Conservation (phyloP, 1,140 invertebrate genomes). For the Leptonema lineaticorne region DNA sequence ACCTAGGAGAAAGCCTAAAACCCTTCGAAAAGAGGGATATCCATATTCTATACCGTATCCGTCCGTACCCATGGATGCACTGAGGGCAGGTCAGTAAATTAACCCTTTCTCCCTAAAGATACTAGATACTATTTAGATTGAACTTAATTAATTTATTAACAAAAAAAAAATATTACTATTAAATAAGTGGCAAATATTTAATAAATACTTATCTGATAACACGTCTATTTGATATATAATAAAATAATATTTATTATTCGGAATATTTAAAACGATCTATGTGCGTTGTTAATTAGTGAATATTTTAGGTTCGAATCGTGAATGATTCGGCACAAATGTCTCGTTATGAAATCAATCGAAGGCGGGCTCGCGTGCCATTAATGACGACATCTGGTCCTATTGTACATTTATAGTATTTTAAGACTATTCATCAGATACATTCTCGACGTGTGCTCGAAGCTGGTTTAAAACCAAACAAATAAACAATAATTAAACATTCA, state of each 20-base stretch:
- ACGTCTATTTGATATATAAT: too few relatives aligned
- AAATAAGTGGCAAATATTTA: too few relatives aligned
- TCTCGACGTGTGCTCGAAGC: too few relatives aligned
- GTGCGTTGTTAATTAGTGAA: neutral
- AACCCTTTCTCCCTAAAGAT: too few relatives aligned
- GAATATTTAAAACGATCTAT: neutral
- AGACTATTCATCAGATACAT: too few relatives aligned
- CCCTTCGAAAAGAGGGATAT: constrained; percentile 90
- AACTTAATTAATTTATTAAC: too few relatives aligned
- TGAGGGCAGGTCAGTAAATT: constrained; percentile 74
- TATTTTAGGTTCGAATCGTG: neutral
- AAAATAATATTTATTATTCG: neutral
- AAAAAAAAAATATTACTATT: too few relatives aligned
- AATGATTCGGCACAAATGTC: constrained; percentile 37
- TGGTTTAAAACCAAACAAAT: too few relatives aligned
- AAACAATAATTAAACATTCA: too few relatives aligned
- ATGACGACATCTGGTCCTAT: neutral
- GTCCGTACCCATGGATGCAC: constrained; percentile 86
- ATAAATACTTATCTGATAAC: too few relatives aligned
- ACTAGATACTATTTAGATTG: too few relatives aligned
- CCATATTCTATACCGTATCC: constrained; percentile 92
- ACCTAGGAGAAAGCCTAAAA: constrained; percentile 84
- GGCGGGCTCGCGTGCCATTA: neutral
- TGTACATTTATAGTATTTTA: too few relatives aligned
- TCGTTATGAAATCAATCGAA: constrained; percentile 37